These are phyloP conservation scores for Battus philenor DNA, from an alignment of 1,140 invertebrate genomes.

Conservation along the genomic window DNA sequence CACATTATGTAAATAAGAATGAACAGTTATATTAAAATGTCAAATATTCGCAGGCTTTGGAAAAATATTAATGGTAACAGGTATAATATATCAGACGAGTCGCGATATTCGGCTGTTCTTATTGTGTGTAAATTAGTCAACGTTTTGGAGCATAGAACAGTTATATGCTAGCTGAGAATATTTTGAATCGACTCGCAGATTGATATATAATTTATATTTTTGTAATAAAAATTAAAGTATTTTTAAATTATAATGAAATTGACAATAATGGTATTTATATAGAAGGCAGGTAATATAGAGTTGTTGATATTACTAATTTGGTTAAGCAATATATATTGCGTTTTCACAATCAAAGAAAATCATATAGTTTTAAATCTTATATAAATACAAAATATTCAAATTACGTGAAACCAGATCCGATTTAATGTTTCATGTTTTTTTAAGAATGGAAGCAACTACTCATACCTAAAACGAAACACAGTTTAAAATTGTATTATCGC, in stretches of 20 bases:
- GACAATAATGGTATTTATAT: background rate
- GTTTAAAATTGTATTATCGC: too few species aligned
- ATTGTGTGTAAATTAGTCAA: conserved; percentile 21
- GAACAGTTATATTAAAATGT: conserved; percentile 11
- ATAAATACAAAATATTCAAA: too few species aligned
- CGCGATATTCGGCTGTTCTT: conserved; percentile 10
- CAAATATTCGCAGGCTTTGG: conserved; percentile 5
- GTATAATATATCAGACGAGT: conserved; percentile 13
- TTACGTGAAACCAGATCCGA: too few species aligned
- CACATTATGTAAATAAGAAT: conserved; percentile 9
- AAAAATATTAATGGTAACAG: conserved; percentile 10
- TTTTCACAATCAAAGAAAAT: too few species aligned
- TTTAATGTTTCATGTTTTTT: too few species aligned
- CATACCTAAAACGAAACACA: too few species aligned
- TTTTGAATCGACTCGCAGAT: conserved; percentile 1
- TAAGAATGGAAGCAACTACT: too few species aligned
- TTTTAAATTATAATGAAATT: background rate
- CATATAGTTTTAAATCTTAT: too few species aligned
- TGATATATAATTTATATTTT: conserved; percentile 3
- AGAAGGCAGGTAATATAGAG: too few species aligned
- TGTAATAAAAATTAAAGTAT: background rate
- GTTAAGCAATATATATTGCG: too few species aligned
- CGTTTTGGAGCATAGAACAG: conserved; percentile 16
- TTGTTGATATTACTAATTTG: too few species aligned
- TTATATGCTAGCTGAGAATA: conserved; percentile 5